phyloP scores from a whole-genome alignment of 2,113 vertebrate genomes.

The Nerophis ophidion region DNA sequence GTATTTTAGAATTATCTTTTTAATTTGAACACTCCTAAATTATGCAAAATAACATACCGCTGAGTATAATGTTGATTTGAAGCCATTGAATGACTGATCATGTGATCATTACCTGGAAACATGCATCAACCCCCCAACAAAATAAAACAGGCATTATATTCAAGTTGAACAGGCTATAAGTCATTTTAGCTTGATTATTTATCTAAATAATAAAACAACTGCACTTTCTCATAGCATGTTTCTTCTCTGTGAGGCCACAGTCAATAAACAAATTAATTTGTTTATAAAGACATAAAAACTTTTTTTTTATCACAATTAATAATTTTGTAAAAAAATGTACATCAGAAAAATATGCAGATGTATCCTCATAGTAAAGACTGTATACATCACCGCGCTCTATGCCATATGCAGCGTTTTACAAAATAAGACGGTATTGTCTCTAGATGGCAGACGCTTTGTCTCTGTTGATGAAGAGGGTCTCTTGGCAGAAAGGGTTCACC shows the following conservation, averaged over 20 bases:
- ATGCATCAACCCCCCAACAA: too few species aligned
- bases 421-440: conserved; percentile 25
- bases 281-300: conserved; percentile 78
- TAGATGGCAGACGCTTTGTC: conserved; percentile 89
- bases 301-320: conserved; percentile 71
- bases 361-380: conserved; percentile 69
- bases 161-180: conserved; percentile 75
- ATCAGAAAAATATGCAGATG: conserved; percentile 78
- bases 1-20: too few species aligned
- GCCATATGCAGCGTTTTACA: conserved; percentile 49
- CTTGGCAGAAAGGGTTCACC: conserved; percentile 98
- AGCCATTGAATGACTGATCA: too few species aligned
- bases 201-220: conserved; percentile 35
- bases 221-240: conserved; percentile 45
- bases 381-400: conserved; percentile 51
- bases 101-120: too few species aligned
- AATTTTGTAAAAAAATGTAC: conserved; percentile 73
- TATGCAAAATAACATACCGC: too few species aligned
- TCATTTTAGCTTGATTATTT: conserved; percentile 61
- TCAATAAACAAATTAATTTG: conserved; percentile 56
- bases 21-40: too few species aligned
- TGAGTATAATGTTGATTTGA: too few species aligned
- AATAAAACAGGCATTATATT: conserved; percentile 44
- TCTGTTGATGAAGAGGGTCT: conserved; percentile 89
- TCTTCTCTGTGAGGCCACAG: conserved; percentile 53